Evolutionary conservation across 2,888 invertebrate species (phyloP), one percentile per base, ranked within the genome.

Genomic region (Cantharis nigra): DNA sequence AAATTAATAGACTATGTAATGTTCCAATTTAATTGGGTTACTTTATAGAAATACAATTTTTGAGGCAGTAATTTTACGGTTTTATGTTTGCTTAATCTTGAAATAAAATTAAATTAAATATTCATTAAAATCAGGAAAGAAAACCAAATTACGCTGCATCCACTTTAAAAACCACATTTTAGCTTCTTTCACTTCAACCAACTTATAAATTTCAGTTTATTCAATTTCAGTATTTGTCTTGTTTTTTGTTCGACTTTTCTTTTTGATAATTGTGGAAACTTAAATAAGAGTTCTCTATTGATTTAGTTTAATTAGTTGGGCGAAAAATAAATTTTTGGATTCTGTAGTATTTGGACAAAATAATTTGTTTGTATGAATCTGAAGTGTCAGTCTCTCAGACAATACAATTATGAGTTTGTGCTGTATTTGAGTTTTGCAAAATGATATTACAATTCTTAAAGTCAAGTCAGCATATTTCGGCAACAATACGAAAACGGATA

Each of bases 381-480:
- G 1, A 5, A 49, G 49, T 49, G 49, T 49, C 49, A 49, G n/a
- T 49, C n/a, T 7, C 13, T 49, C 49, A 49, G 11, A 67, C 67
- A 70, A 70, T 30, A 69, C 33, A 71, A 63, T 63, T 71, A 28
- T 3, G 11, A 49, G 67, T 67, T 16, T 14, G 13, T n/a, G n/a
- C 72, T 64, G 67, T 20, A 72, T 72, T 72, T 14, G 13, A 11
- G 13, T 14, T n/a, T 62, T 62, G 26, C 63, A n/a, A 49, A 49
- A 49, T 49, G 49, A 49, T 49, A 49, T n/a, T 49, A 49, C 49
- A 49, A n/a, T 49, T 49, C 49, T 49, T 49, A 65, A 75, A 75
- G 75, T 71, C 70, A 63, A 70, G 70, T 75, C 75, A 75, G 75
- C 75, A 75, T 75, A 75, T 75, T 75, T 75, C 71, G 65, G 67